Conservation (phyloP, 1,140 invertebrate species). For the Drosophila obscura region DNA sequence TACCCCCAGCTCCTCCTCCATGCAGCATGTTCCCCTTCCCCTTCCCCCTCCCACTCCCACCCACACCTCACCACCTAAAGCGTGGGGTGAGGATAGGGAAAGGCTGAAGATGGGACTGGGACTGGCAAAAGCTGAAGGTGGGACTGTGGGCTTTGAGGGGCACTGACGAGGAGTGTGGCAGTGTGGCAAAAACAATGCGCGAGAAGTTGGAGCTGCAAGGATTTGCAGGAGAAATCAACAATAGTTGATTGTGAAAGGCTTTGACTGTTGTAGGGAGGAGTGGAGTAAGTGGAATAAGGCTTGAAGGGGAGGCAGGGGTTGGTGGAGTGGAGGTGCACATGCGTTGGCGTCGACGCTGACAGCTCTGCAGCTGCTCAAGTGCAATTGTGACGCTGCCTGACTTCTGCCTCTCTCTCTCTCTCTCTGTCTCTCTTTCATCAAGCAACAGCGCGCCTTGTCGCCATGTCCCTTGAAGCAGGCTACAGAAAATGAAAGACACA, state of each 20-base stretch:
- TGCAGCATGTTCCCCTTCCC: not conserved
- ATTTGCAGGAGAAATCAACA: conserved; percentile 51
- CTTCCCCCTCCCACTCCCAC: too few relatives aligned
- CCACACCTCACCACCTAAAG: too few relatives aligned
- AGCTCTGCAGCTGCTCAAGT: conserved; percentile 68
- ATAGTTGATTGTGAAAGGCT: conserved; percentile 61
- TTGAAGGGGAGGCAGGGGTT: not conserved
- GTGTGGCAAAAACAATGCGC: conserved; percentile 46
- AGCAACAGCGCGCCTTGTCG: not conserved
- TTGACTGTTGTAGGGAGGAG: conserved; percentile 36
- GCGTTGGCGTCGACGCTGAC: conserved; percentile 44
- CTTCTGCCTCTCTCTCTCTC: not conserved
- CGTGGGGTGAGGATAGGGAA: not conserved
- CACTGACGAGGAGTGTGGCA: not conserved
- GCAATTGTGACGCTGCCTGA: conserved; percentile 49
- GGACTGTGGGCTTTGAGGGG: not conserved
- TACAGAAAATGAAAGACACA: conserved; percentile 49
- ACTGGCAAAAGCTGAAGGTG: not conserved
- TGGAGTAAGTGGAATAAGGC: conserved; percentile 1
- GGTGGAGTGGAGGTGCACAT: conserved; percentile 28
- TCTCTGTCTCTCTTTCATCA: conserved; percentile 1
- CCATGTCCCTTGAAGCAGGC: conserved; percentile 35
- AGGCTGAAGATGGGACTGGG: not conserved
- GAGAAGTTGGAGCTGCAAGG: conserved; percentile 42
- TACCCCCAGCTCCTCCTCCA: conserved; percentile 12